Percentiles rank a stretch among this genome's conserved stretches.
Evolutionary conservation across 2,888 invertebrate species (phyloP).

Genomic region (Aleiodes testaceus): DNA sequence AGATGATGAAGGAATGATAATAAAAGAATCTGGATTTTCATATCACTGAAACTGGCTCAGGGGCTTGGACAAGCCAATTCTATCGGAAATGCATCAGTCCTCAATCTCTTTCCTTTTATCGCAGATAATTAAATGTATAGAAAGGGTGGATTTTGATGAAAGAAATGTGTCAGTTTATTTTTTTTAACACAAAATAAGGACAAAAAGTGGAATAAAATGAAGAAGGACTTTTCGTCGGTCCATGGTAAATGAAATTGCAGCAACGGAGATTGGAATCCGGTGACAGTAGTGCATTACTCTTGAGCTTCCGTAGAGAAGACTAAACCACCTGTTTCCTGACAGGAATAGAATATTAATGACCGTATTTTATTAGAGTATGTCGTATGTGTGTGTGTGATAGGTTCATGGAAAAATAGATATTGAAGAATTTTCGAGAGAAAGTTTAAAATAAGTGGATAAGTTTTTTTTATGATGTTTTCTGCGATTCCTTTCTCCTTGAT

Average conservation of each 20-base stretch:
- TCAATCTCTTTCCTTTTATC: conserved; percentile 38
- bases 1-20: conserved; percentile 5
- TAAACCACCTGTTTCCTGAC: conserved; percentile 43
- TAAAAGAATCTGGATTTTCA: conserved; percentile 47
- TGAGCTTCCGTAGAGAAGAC: conserved; percentile 23
- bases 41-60: conserved; percentile 39
- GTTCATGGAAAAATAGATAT: background rate
- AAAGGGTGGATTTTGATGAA: too few species aligned
- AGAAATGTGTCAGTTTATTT: too few species aligned
- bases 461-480: conserved; percentile 12
- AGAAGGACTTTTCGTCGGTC: conserved; percentile 15
- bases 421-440: background rate
- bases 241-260: conserved; percentile 31
- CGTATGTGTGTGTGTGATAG: background rate
- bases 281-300: conserved; percentile 41
- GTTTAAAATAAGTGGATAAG: background rate
- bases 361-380: conserved; percentile 41
- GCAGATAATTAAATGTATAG: background rate
- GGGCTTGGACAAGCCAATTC: conserved; percentile 50
- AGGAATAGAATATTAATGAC: conserved; percentile 41
- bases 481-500: conserved; percentile 5
- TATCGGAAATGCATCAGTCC: conserved; percentile 65
- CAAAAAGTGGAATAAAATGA: conserved; percentile 4
- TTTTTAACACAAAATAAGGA: too few species aligned
- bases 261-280: conserved; percentile 32